phyloP scores from a whole-genome alignment of 2,113 vertebrate species.

The Pygoscelis antarcticus region DNA sequence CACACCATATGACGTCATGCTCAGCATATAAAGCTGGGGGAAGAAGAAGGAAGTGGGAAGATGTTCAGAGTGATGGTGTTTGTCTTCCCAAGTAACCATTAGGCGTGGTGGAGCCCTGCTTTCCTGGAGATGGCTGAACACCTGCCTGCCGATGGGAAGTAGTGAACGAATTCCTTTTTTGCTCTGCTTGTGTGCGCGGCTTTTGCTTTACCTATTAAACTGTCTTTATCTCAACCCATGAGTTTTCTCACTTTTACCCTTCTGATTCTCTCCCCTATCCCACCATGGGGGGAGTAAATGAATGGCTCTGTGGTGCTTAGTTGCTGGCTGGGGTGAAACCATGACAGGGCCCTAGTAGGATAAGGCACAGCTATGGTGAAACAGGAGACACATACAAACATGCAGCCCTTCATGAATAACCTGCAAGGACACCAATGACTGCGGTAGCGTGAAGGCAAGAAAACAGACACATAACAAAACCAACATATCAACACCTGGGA shows the following conservation, averaged over 20 bases:
- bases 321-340: not conserved
- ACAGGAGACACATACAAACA: not conserved
- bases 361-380: not conserved
- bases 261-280: not conserved
- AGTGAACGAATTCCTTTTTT: not conserved
- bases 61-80: not conserved
- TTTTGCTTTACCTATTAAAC: not conserved
- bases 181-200: fast-evolving
- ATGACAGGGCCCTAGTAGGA: not conserved
- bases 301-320: not conserved
- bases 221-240: not conserved
- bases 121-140: not conserved
- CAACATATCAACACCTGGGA: not conserved
- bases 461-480: not conserved
- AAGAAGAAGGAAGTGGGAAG: not conserved
- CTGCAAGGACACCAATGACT: not conserved
- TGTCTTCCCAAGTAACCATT: not conserved
- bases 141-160: not conserved
- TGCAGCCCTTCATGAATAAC: not conserved
- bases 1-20: not conserved
- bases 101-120: not conserved
- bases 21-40: not conserved
- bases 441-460: fast-evolving
- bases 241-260: not conserved
- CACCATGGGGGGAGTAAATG: not conserved